phyloP scores from a whole-genome alignment of 2,113 vertebrate species.

The Neotoma lepida region DNA sequence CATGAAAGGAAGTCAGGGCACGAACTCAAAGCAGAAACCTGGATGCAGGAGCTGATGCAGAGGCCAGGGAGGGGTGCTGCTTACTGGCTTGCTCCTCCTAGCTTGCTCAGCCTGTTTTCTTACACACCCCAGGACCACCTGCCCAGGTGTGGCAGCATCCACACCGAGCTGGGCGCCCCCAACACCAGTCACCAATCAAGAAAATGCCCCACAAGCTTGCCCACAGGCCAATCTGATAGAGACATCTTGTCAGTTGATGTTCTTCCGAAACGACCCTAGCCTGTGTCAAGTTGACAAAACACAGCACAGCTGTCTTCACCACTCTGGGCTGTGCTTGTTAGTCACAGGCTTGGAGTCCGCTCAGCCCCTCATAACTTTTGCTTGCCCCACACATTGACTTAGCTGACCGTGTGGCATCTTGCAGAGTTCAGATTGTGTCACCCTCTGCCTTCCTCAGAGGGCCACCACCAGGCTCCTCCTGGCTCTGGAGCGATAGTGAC shows the following conservation, averaged over 20 bases:
- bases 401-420: accelerated
- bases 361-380: accelerated
- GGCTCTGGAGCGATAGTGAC: neutral
- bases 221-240: neutral
- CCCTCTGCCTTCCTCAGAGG: too few species aligned
- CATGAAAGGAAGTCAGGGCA: neutral
- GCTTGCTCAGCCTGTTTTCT: neutral
- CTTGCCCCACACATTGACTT: neutral
- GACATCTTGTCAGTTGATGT: neutral
- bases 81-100: neutral
- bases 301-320: neutral
- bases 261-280: neutral
- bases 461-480: accelerated
- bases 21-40: neutral
- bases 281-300: neutral
- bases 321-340: neutral
- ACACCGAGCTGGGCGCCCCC: neutral
- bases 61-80: neutral
- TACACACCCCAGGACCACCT: neutral
- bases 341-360: too few species aligned
- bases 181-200: neutral
- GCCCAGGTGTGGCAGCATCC: too few species aligned
- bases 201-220: neutral
- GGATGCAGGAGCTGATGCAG: neutral
- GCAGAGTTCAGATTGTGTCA: accelerated